These are phyloP conservation scores for Pelmatolapia mariae DNA, from an alignment of 2,113 vertebrate genomes.

Conservation along the genomic window DNA sequence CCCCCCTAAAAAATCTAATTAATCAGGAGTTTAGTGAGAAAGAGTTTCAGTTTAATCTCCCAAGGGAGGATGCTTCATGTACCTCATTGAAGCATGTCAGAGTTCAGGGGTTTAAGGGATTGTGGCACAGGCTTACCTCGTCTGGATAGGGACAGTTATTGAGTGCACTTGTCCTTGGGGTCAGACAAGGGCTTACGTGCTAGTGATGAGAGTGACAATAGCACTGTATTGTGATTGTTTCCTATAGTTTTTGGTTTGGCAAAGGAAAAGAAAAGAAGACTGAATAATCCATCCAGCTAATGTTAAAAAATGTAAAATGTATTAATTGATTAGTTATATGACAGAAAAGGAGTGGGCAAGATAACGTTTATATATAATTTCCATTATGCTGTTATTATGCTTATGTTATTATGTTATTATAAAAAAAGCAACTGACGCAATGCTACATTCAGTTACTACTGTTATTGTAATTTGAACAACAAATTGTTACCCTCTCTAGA, in stretches of 20 bases:
- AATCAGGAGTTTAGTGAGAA: conserved; percentile 59
- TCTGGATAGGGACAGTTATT: conserved; percentile 73
- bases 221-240: conserved; percentile 44
- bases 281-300: neutral
- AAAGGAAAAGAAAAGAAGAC: neutral
- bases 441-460: neutral
- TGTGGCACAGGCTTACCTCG: conserved; percentile 60
- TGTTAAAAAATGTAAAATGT: neutral
- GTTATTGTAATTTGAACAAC: neutral
- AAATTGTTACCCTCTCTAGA: neutral
- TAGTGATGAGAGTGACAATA: conserved; percentile 55
- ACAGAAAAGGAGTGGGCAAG: neutral
- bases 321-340: neutral
- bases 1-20: conserved; percentile 39
- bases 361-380: neutral
- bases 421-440: neutral
- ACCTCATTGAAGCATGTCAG: conserved; percentile 65
- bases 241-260: neutral
- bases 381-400: neutral
- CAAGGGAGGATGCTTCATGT: conserved; percentile 63
- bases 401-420: neutral
- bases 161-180: conserved; percentile 73
- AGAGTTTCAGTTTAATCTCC: conserved; percentile 66
- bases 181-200: conserved; percentile 65
- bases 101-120: conserved; percentile 72